These are phyloP conservation scores for Peromyscus attwateri DNA, from an alignment of 2,797 vertebrate species.

Conservation along the genomic window DNA sequence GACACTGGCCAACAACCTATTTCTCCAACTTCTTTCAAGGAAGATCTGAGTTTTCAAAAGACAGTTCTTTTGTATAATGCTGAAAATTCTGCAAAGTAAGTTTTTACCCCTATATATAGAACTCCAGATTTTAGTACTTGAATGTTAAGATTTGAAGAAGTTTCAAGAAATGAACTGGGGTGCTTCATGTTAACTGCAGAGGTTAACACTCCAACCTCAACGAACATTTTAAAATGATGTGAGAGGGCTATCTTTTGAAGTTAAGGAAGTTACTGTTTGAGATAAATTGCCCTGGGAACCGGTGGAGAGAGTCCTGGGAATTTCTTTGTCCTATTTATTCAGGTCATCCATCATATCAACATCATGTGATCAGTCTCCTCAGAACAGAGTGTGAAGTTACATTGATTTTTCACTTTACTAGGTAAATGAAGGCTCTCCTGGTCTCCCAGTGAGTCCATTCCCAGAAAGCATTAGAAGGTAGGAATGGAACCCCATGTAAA, in stretches of 20 bases:
- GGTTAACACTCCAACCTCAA: neutral
- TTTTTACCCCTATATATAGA: neutral
- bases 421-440: neutral
- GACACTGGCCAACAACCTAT: neutral
- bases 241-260: neutral
- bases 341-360: neutral
- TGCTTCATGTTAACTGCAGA: neutral
- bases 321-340: neutral
- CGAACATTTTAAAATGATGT: neutral
- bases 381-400: neutral
- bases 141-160: neutral
- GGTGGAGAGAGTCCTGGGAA: neutral
- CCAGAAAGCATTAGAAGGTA: neutral
- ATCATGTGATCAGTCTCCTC: neutral
- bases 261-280: neutral
- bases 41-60: neutral
- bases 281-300: neutral
- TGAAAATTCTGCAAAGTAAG: neutral
- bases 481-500: neutral
- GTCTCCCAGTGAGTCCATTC: neutral
- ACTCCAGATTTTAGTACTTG: neutral
- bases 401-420: neutral
- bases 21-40: neutral
- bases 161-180: neutral
- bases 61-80: neutral